A percentile compares a stretch with the other conserved stretches of the same genome.
phyloP scores from a whole-genome alignment of 1,140 invertebrate species.

The Sarcophaga peregrina region DNA sequence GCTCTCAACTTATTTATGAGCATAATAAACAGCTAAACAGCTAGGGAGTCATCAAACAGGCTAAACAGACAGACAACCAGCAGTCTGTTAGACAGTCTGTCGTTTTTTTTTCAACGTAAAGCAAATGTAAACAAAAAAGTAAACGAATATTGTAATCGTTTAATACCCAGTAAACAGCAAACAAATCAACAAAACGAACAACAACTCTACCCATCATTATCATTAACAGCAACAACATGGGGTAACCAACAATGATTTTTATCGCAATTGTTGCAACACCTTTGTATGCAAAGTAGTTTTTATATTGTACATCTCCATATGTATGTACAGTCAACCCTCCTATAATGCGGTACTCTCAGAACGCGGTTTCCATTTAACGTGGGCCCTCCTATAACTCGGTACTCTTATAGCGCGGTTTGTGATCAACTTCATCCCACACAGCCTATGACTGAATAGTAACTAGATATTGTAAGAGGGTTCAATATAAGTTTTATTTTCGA shows the following conservation, averaged over 20 bases:
- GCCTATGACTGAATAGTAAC: too few species aligned
- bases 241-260: not conserved
- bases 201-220: not conserved
- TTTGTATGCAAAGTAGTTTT: constrained; percentile 19
- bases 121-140: not conserved
- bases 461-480: too few species aligned
- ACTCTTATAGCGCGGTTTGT: too few species aligned
- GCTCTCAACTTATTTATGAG: not conserved
- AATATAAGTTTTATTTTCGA: too few species aligned
- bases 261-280: constrained; percentile 10
- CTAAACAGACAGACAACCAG: not conserved
- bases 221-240: not conserved
- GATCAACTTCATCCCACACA: too few species aligned
- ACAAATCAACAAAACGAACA: not conserved
- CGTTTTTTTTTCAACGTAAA: not conserved
- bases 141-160: constrained; percentile 10
- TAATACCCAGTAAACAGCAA: constrained; percentile 2
- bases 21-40: not conserved
- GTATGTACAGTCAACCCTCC: too few species aligned
- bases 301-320: too few species aligned
- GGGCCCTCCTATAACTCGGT: too few species aligned
- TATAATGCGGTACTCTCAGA: too few species aligned
- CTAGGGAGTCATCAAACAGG: not conserved
- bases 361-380: too few species aligned
- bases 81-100: not conserved